Evolutionary conservation across 2,888 invertebrate genomes (phyloP).

Genomic region (Cheilosia pagana): DNA sequence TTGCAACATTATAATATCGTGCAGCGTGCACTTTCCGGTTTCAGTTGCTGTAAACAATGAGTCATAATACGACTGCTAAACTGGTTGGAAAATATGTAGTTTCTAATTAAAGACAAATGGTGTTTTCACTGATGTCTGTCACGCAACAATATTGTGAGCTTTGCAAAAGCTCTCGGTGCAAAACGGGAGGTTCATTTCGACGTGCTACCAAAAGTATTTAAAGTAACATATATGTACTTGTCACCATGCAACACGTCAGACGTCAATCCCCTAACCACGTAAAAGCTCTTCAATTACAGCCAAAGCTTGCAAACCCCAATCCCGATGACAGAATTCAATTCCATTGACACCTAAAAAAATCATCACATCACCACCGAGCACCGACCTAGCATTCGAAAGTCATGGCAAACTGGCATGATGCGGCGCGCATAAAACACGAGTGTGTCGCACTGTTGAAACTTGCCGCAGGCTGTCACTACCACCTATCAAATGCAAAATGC

Average conservation of each 20-base stretch:
- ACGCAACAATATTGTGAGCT: too few species aligned
- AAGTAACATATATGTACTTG: not conserved
- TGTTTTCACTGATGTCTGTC: too few species aligned
- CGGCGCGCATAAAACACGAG: slow-evolving; percentile 32
- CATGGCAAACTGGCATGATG: slow-evolving; percentile 61
- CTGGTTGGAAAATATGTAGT: too few species aligned
- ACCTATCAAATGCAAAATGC: slow-evolving; percentile 14
- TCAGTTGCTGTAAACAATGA: too few species aligned
- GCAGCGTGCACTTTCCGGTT: too few species aligned
- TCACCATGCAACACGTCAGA: not conserved
- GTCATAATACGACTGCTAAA: too few species aligned
- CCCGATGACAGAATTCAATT: slow-evolving; percentile 6
- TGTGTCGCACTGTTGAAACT: slow-evolving; percentile 21
- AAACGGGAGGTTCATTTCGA: too few species aligned
- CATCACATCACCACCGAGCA: slow-evolving; percentile 9
- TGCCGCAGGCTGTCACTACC: slow-evolving; percentile 7
- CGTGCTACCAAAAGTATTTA: too few species aligned
- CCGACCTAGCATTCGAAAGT: slow-evolving; percentile 44
- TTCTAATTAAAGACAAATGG: too few species aligned
- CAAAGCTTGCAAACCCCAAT: slow-evolving; percentile 1
- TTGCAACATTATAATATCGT: too few species aligned
- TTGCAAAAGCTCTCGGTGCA: too few species aligned
- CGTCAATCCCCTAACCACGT: not conserved
- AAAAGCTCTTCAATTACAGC: not conserved
- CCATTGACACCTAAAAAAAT: not conserved